Evolutionary conservation across 2,888 invertebrate genomes (phyloP).

Genomic region (Cotesia congregata): DNA sequence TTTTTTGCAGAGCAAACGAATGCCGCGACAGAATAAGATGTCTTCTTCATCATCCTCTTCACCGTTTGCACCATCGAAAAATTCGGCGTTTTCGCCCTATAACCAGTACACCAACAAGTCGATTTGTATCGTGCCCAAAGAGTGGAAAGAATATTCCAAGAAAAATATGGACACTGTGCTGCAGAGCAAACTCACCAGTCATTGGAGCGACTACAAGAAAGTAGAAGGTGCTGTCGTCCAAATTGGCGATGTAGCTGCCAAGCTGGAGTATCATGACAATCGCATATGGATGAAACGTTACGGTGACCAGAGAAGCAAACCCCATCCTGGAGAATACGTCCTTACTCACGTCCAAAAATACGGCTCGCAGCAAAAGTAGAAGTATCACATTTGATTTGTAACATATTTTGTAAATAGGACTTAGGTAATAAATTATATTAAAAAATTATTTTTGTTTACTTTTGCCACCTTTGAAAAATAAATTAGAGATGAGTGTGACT

Average conservation of each 20-base stretch:
- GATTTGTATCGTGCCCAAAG: not conserved
- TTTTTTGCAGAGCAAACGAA: too few relatives aligned
- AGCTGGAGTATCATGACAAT: not conserved
- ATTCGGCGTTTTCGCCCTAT: not conserved
- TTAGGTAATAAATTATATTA: too few relatives aligned
- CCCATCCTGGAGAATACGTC: not conserved
- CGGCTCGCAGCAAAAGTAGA: not conserved
- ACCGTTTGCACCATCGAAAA: not conserved
- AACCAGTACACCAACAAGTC: not conserved
- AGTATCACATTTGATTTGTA: not conserved
- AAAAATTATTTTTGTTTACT: too few relatives aligned
- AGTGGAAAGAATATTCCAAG: not conserved
- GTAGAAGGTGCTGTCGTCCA: not conserved
- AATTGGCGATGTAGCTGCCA: not conserved
- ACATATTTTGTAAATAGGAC: too few relatives aligned
- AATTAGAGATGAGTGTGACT: too few relatives aligned
- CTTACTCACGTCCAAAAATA: not conserved
- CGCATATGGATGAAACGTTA: not conserved
- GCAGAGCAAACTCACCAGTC: not conserved
- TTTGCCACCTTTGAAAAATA: too few relatives aligned
- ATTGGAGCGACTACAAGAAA: not conserved
- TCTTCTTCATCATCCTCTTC: not conserved
- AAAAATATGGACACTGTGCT: not conserved
- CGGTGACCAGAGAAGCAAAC: not conserved
- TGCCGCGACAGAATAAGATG: not conserved